phyloP scores from a whole-genome alignment of 2,888 invertebrate species.

The Spilosoma lubricipeda region DNA sequence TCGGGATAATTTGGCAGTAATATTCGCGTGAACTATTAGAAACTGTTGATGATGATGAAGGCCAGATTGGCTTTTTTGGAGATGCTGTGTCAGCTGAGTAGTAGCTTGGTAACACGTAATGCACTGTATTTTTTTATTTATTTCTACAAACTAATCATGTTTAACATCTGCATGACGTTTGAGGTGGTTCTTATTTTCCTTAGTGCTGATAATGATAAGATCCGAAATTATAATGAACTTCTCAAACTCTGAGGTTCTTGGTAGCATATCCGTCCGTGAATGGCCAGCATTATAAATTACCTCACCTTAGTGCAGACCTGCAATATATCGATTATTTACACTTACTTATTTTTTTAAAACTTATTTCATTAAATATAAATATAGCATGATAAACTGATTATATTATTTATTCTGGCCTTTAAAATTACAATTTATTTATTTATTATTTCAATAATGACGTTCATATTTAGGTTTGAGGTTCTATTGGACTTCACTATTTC shows the following conservation, averaged over 20 bases:
- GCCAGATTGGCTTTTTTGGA: no score
- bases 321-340: no score
- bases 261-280: neutral
- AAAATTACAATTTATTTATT: neutral
- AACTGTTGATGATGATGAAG: no score
- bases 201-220: neutral
- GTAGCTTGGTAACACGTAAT: no score
- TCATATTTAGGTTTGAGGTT: constrained; percentile 3
- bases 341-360: neutral
- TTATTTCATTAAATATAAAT: neutral
- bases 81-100: no score
- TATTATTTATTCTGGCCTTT: neutral
- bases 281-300: neutral
- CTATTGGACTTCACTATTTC: constrained; percentile 47
- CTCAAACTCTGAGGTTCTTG: neutral
- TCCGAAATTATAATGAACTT: neutral
- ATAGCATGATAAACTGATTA: neutral
- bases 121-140: neutral
- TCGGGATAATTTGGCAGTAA: no score
- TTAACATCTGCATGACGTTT: neutral
- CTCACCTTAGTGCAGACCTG: neutral
- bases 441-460: neutral
- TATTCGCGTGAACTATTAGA: no score
- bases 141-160: neutral
- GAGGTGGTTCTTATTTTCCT: neutral